phyloP scores from a whole-genome alignment of 2,797 vertebrate genomes.

The Tragelaphus oryx region DNA sequence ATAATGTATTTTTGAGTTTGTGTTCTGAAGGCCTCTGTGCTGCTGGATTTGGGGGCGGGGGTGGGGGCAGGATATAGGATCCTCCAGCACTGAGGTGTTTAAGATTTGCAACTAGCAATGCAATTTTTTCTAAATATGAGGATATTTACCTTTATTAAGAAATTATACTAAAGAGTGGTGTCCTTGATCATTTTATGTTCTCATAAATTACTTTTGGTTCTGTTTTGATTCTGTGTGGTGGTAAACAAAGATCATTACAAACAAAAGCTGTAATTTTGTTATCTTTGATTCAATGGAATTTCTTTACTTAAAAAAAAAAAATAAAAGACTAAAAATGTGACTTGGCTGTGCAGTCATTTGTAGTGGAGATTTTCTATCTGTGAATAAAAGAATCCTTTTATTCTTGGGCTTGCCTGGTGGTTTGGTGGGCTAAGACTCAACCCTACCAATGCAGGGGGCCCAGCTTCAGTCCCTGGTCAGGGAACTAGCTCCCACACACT shows the following conservation, averaged over 20 bases:
- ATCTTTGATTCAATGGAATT: conserved; percentile 83
- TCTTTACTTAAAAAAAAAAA: conserved; percentile 83
- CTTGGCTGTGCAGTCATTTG: neutral
- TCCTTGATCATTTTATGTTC: conserved; percentile 73
- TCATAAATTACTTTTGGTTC: conserved; percentile 61
- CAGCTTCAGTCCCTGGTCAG: neutral
- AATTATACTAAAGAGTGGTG: conserved; percentile 70
- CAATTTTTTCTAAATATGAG: conserved; percentile 86
- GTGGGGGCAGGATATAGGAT: conserved; percentile 15
- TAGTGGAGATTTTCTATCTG: neutral
- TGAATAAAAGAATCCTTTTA: neutral
- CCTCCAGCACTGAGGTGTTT: conserved; percentile 74
- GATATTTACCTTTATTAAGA: conserved; percentile 81
- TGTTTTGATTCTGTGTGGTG: conserved; percentile 76
- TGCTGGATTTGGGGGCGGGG: conserved; percentile 55
- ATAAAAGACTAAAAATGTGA: conserved; percentile 78
- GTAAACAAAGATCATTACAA: conserved; percentile 78
- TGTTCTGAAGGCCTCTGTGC: conserved; percentile 70
- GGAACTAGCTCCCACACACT: neutral
- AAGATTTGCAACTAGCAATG: conserved; percentile 88
- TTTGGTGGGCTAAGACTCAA: neutral
- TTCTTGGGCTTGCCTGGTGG: neutral
- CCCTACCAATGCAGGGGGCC: neutral
- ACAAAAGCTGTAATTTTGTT: conserved; percentile 84
- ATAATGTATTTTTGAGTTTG: conserved; percentile 64